phyloP scores from a whole-genome alignment of 2,113 vertebrate species.

The Anarrhichthys ocellatus region DNA sequence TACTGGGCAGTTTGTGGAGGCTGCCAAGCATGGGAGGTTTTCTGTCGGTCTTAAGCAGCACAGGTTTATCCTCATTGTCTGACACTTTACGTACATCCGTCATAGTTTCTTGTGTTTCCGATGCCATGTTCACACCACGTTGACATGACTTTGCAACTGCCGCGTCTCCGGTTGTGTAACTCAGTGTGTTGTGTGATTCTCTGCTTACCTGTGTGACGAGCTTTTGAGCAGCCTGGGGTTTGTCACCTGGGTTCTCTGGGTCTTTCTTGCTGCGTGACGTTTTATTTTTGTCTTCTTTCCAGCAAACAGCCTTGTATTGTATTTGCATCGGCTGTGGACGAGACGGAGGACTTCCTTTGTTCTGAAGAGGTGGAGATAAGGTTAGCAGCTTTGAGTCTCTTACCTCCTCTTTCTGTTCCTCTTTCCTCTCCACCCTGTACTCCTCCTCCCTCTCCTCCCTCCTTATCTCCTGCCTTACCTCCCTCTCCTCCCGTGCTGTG shows the following conservation, averaged over 20 bases:
- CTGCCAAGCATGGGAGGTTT: conserved; percentile 68
- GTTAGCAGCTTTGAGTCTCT: conserved; percentile 50
- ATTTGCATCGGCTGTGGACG: conserved; percentile 80
- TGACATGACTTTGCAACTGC: conserved; percentile 35
- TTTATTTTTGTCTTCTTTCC: conserved; percentile 78
- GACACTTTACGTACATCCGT: conserved; percentile 43
- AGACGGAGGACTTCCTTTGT: conserved; percentile 48
- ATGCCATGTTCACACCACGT: conserved; percentile 17
- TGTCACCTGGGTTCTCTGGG: conserved; percentile 36
- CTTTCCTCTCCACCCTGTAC: not conserved
- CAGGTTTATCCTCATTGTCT: conserved; percentile 39
- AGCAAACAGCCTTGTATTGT: conserved; percentile 84
- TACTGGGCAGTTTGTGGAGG: conserved; percentile 75
- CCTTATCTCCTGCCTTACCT: conserved; percentile 12
- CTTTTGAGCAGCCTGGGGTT: conserved; percentile 31
- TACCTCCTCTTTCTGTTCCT: conserved; percentile 42
- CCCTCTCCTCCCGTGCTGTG: conserved; percentile 12
- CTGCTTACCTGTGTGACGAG: conserved; percentile 12
- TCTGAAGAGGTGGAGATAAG: conserved; percentile 44
- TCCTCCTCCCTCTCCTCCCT: conserved; percentile 39
- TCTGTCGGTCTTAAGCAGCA: conserved; percentile 41
- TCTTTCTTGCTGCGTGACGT: conserved; percentile 15
- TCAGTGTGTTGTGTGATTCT: conserved; percentile 40
- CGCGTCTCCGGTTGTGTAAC: conserved; percentile 12
- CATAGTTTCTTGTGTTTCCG: conserved; percentile 32